Percentiles rank a stretch among this genome's conserved stretches.
Evolutionary conservation across 2,888 invertebrate species (phyloP).

Genomic region (Holacanthella duospinosa): DNA sequence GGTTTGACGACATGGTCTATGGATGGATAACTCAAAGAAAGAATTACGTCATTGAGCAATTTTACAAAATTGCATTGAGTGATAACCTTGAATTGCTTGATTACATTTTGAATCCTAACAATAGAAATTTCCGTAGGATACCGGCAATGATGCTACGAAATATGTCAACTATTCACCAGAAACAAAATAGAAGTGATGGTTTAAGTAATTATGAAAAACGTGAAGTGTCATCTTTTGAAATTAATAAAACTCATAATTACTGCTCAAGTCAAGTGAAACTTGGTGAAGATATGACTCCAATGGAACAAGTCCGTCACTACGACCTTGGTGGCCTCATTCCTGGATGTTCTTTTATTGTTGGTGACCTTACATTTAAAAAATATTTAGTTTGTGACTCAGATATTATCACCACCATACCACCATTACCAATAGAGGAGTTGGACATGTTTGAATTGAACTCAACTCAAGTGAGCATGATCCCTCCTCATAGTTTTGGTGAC

Average conservation of each 20-base stretch:
- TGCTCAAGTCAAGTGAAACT: not conserved
- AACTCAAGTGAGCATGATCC: conserved; percentile 4
- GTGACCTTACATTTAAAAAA: not conserved
- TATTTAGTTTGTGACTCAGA: conserved; percentile 12
- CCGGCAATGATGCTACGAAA: not conserved
- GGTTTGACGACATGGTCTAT: not conserved
- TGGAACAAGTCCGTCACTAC: not conserved
- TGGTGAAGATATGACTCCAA: not conserved
- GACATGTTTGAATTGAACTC: conserved; percentile 14
- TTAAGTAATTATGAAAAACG: too few relatives aligned
- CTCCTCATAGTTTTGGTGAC: conserved; percentile 13
- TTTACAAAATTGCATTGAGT: not conserved
- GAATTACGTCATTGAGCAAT: not conserved
- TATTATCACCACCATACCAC: conserved; percentile 20
- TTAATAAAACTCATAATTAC: not conserved
- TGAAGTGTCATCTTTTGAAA: not conserved
- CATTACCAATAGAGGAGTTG: conserved; percentile 1
- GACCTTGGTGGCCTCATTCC: not conserved
- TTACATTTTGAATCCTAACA: not conserved
- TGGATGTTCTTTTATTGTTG: not conserved
- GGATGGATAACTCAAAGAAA: not conserved
- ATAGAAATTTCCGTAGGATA: not conserved
- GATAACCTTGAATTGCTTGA: not conserved
- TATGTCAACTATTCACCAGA: not conserved
- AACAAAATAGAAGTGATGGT: not conserved